Evolutionary conservation across 2,113 vertebrate genomes (phyloP).

Genomic region (Onychorhynchus coronatus): DNA sequence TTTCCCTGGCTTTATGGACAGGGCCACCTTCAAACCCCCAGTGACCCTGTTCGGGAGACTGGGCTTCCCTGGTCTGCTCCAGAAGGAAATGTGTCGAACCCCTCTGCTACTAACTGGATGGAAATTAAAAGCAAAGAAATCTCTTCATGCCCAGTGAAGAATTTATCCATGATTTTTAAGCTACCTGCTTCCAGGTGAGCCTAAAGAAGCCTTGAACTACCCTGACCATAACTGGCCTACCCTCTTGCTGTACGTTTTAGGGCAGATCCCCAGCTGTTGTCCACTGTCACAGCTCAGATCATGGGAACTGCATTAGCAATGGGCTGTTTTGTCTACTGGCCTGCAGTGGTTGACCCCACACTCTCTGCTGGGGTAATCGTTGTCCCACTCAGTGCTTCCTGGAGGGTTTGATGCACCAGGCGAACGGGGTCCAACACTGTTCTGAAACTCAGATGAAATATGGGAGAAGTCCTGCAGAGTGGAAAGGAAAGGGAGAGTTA

Average conservation of each 20-base stretch:
- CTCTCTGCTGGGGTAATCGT: slow-evolving; percentile 91
- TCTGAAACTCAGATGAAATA: slow-evolving; percentile 91
- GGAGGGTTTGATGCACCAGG: slow-evolving; percentile 86
- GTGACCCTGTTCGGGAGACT: background rate
- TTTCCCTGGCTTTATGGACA: background rate
- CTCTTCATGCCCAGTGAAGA: background rate
- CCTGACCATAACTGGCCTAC: background rate
- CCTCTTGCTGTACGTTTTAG: background rate
- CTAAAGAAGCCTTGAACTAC: background rate
- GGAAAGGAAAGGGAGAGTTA: background rate
- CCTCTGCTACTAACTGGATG: background rate
- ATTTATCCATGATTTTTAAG: background rate
- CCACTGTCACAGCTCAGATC: background rate
- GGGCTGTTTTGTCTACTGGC: slow-evolving; percentile 69
- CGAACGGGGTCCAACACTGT: slow-evolving; percentile 88
- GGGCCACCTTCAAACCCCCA: background rate
- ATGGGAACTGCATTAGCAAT: background rate
- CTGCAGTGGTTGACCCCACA: slow-evolving; percentile 96
- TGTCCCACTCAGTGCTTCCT: slow-evolving; percentile 90
- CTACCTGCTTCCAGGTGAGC: background rate
- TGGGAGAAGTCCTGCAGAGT: slow-evolving; percentile 88
- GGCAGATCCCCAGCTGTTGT: background rate
- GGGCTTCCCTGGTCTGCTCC: background rate
- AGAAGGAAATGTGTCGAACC: background rate
- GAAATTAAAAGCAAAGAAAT: background rate